Evolutionary conservation across 2,113 vertebrate species (phyloP).

Genomic region (Gobiocypris rarus): DNA sequence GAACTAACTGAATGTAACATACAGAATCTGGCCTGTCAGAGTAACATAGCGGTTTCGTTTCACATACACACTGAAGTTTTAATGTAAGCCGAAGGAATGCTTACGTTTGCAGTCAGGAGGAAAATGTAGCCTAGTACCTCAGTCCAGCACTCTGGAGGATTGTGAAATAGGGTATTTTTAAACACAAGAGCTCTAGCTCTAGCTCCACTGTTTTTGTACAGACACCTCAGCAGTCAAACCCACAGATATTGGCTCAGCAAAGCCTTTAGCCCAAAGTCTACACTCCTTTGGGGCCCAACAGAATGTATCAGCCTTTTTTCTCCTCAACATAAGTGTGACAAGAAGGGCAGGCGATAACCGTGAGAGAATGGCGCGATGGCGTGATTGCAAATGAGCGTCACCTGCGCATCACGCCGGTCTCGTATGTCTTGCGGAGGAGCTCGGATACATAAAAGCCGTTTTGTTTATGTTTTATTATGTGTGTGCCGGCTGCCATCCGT

Average conservation of each 20-base stretch:
- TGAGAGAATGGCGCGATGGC: too few species aligned
- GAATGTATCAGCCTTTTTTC: neutral
- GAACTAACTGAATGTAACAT: conserved; percentile 41
- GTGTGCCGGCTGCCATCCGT: too few species aligned
- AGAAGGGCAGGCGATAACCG: too few species aligned
- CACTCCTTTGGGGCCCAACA: neutral
- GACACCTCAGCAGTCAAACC: conserved; percentile 29
- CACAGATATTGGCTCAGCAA: neutral
- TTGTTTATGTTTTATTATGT: too few species aligned
- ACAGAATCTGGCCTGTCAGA: conserved; percentile 53
- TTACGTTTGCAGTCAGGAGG: conserved; percentile 46
- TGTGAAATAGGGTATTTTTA: conserved; percentile 37
- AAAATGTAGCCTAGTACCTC: conserved; percentile 13
- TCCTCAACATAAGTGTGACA: neutral
- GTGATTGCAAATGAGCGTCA: too few species aligned
- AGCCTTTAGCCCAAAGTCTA: neutral
- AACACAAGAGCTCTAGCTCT: conserved; percentile 34
- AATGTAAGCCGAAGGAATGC: conserved; percentile 36
- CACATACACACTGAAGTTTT: conserved; percentile 35
- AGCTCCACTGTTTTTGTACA: neutral
- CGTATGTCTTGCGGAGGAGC: too few species aligned
- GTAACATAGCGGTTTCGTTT: conserved; percentile 35
- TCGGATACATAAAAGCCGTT: too few species aligned
- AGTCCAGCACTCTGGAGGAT: conserved; percentile 24
- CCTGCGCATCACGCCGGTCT: too few species aligned